Base-by-base conservation (phyloP, 2,888 invertebrate species). In the Zygothrica quintamaculata region DNA sequence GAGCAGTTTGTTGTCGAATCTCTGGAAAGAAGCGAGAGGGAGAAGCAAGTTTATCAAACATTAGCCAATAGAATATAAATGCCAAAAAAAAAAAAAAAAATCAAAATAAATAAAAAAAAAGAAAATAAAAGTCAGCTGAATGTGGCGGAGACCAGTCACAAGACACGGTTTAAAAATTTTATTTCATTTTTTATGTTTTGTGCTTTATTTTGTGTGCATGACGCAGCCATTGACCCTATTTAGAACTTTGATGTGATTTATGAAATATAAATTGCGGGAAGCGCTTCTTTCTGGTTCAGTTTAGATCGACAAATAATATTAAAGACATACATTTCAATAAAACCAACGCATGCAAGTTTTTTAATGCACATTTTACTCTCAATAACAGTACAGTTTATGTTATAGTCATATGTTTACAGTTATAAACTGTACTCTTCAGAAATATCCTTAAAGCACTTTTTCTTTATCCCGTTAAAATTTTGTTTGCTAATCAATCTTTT, bases 211-310 rank as follows among this genome's bases (percentile, higher is more conserved):
- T 22, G 18, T 29, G 40, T 50, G 40, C 31, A 44, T 59, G 40
- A 40, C 46, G 3, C 56, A 39, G 71, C 34, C 71, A 42, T 50
- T 69, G 60, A 74, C 44, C 70, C 42, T 71, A 51, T 59, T 50
- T 50, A 40, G 36, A 31, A 29, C 39, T 52, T 51, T 48, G 1
- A 4, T 16, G 26, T 36, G 39, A 53, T 51, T 64, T 50, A 47
- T 48, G 39, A 60, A 53, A 60, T 65, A 50, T 40, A 37, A 42
- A 39, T 31, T 55, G 44, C 36, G 59, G n/a, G 25, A 48, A 29
- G 51, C 71, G 58, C 61, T 52, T 66, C 16, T 16, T 43, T 65
- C 73, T 56, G 71, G 75, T 70, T 74, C 29, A n/a, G 22, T 22
- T 61, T 61, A 57, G 65, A 51, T 43, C 34, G 34, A 52, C 71